Base-by-base conservation (phyloP, 2,113 vertebrate genomes). In the Romanogobio albipinnatus region DNA sequence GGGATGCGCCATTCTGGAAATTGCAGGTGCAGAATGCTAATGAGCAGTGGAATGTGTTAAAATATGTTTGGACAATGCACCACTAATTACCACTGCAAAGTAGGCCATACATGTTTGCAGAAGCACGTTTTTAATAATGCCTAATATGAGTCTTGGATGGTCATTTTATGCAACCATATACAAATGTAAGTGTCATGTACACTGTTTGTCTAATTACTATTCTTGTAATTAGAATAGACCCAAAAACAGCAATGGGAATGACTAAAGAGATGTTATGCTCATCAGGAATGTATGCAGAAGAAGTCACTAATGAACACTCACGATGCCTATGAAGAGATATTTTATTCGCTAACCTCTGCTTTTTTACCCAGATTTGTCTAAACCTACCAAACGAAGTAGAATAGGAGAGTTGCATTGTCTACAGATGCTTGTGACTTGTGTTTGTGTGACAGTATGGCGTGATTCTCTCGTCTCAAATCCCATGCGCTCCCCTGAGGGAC, bases 381-480 rank as follows among this genome's bases (percentile, higher is more conserved):
- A 39, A 22, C 66, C 66, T 70, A 15, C 1, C 39, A 70, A 70
- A 70, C 5, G 17, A 43, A 22, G 9, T 43, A 70, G 36, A 70
- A 22, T 11, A 70, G 36, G 19, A 19, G 26, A 33, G 7, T 66
- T 39, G 15, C 26, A 33, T 6, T 66, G 29, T 66, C 33, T 66
- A 2, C 3, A 43, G 66, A 22, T 43, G 17, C 10, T 15, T 6
- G 36, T 74, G 22, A 61, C 15, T 49, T 5, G 45, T 77, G 26
- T 49, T 3, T 39, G 59, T 77, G 47, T 70, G 11, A 68, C 22
- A 61, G 24, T 29, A 73, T 61, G 39, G 56, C n/a, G 7, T 81
- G 66, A 81, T n/a, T 74, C 68, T 74, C 66, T 49, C 11, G 26
- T 45, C 13, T 74, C 43, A 81, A 86, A 86, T 82, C 84, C 84